Conservation (phyloP, 1,140 invertebrate genomes). For the Pristionchus pacificus region DNA sequence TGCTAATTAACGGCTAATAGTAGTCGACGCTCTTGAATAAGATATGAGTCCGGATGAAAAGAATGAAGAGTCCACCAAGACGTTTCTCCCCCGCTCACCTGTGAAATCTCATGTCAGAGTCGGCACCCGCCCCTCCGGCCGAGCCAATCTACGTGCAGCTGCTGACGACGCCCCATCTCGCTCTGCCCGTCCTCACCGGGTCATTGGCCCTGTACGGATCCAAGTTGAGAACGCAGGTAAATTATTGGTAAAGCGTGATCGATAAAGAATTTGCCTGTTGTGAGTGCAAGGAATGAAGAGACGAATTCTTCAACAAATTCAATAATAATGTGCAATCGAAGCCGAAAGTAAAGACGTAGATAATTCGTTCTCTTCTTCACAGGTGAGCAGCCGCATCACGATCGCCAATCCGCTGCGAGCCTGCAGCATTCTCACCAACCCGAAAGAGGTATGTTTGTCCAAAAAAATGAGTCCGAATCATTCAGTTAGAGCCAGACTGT, state of each 20-base stretch:
- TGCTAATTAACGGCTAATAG: conserved; percentile 1
- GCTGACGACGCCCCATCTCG: conserved; percentile 11
- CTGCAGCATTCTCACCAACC: background rate
- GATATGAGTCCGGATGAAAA: background rate
- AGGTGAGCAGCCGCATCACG: too few relatives aligned
- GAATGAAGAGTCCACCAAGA: background rate
- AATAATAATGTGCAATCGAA: conserved; percentile 31
- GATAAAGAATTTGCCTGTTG: conserved; percentile 28
- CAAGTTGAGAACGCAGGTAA: background rate
- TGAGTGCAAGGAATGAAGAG: conserved; percentile 59
- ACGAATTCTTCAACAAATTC: conserved; percentile 82
- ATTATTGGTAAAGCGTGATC: background rate
- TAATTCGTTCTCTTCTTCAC: too few relatives aligned
- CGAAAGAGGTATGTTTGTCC: background rate
- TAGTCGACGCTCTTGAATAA: background rate
- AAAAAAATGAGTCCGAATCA: background rate
- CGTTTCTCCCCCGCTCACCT: background rate
- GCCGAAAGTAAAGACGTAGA: too few relatives aligned
- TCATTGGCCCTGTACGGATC: conserved; percentile 31
- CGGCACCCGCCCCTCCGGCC: background rate
- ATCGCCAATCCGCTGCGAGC: conserved; percentile 3
- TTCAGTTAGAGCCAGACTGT: background rate
- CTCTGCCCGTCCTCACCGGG: conserved; percentile 21
- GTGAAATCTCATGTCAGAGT: background rate
- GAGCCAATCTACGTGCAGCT: conserved; percentile 9